Base-by-base conservation (phyloP, 2,888 invertebrate genomes). In the Synanthedon myopaeformis region DNA sequence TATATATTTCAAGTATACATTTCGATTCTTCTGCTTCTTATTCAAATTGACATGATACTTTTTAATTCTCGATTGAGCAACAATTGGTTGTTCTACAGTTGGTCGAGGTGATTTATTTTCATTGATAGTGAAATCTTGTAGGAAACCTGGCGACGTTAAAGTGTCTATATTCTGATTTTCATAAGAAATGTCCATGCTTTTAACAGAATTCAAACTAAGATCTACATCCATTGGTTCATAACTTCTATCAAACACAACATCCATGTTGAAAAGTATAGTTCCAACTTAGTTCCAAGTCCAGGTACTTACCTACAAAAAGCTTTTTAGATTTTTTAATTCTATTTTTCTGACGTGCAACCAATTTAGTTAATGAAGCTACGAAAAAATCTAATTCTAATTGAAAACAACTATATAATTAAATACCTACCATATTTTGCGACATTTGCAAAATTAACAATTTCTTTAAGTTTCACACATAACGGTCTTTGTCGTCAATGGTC, bases 191-290 rank as follows among this genome's bases (percentile, higher is more conserved):
- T 83, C 82, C 76, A 79, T 79, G 19, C 67, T 69, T 57, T 59
- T 69, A 51, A 61, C 58, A 12, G 86, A 86, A 65, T 72, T 69
- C 51, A 59, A 57, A 64, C 85, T 86, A 52, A 74, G 54, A 64
- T 87, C 86, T 52, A 87, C 65, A 51, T 87, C 86, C 86, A 87
- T 87, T 8, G 86, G 83, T 59, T 86, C 86, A 59, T 58, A 76
- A 58, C 74, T 80, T 41, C 60, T 54, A 56, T 77, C 62, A 35
- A 35, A 10, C 52, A 57, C 57, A 51, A 57, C 58, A 41, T 72
- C 53, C 53, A 56, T 55, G 19, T 53, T 41, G 28, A 45, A 45
- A 13, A 41, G 6, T 35, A n/a, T n/a, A n/a, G n/a, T n/a, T n/a
- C n/a, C n/a, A n/a, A n/a, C n/a, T n/a, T n/a, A 35, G 10, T 10